These are phyloP conservation scores for Henricia sp. DNA, from an alignment of 53 echinoderm and acorn worm species.

Conservation along the genomic window DNA sequence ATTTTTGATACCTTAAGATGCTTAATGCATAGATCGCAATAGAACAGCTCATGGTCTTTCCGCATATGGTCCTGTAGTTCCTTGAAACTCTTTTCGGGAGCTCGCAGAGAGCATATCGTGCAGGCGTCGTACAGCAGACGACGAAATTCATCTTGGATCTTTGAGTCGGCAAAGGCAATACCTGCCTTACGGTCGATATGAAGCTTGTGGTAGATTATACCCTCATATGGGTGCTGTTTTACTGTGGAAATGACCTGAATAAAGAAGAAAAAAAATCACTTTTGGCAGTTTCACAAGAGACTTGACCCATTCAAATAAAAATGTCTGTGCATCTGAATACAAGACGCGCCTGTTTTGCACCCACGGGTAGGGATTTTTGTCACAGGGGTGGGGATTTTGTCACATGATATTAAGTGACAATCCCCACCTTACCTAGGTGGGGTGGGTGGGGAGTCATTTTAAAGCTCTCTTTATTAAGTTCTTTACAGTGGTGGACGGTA, in stretches of 20 bases:
- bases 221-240: conserved; percentile 81
- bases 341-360: no score
- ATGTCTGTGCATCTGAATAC: no score
- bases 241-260: conserved; percentile 81
- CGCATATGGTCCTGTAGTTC: conserved; percentile 89
- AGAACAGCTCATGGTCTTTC: conserved; percentile 87
- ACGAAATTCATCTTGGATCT: conserved; percentile 72
- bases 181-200: conserved; percentile 74
- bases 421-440: no score
- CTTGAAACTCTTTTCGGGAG: conserved; percentile 62
- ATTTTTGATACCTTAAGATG: conserved; percentile 86
- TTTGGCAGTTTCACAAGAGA: no score
- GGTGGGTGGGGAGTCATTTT: no score
- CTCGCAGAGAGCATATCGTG: conserved; percentile 49
- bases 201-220: conserved; percentile 92
- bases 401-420: no score
- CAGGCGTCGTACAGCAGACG: conserved; percentile 72
- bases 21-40: conserved; percentile 87
- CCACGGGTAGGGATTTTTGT: no score
- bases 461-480: no score
- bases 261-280: no score
- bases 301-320: no score
- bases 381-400: no score
- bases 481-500: no score
- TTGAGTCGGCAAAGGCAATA: conserved; percentile 73